phyloP scores from a whole-genome alignment of 2,888 invertebrate genomes.

The Stegophylla sp. region DNA sequence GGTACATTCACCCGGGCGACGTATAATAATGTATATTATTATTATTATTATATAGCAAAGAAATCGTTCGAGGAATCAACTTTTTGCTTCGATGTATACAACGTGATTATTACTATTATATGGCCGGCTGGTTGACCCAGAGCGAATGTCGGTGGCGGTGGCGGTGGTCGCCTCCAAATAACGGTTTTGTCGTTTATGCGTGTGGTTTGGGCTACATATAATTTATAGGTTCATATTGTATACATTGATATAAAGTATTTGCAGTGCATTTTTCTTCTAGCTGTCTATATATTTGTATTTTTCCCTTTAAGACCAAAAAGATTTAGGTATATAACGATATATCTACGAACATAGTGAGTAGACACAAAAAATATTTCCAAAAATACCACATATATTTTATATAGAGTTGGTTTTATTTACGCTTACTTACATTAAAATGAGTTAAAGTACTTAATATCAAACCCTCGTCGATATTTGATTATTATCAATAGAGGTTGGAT shows the following conservation, averaged over 20 bases:
- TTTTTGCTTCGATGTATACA: not conserved
- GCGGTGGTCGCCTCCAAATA: conserved; percentile 45
- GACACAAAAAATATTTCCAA: too few relatives aligned
- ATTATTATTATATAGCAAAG: conserved; percentile 9
- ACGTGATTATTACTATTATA: conserved; percentile 14
- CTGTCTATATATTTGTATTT: not conserved
- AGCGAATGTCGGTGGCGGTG: conserved; percentile 13
- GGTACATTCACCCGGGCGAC: conserved; percentile 39
- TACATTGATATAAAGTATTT: not conserved
- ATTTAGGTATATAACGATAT: too few relatives aligned
- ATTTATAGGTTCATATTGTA: not conserved
- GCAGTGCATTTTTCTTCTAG: not conserved
- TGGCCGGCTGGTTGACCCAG: conserved; percentile 46
- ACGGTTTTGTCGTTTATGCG: conserved; percentile 41
- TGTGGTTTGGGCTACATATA: conserved; percentile 33
- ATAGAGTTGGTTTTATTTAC: too few relatives aligned
- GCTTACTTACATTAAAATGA: too few relatives aligned
- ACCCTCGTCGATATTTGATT: too few relatives aligned
- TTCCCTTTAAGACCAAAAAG: too few relatives aligned
- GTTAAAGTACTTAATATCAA: too few relatives aligned
- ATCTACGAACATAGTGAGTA: too few relatives aligned
- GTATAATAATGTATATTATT: not conserved
- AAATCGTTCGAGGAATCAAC: conserved; percentile 22
- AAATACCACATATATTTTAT: too few relatives aligned
- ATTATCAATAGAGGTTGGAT: too few relatives aligned